Evolutionary conservation across 2,797 vertebrate species (phyloP), one percentile per base, ranked within the genome.

Genomic region (Phalanger gymnotis): DNA sequence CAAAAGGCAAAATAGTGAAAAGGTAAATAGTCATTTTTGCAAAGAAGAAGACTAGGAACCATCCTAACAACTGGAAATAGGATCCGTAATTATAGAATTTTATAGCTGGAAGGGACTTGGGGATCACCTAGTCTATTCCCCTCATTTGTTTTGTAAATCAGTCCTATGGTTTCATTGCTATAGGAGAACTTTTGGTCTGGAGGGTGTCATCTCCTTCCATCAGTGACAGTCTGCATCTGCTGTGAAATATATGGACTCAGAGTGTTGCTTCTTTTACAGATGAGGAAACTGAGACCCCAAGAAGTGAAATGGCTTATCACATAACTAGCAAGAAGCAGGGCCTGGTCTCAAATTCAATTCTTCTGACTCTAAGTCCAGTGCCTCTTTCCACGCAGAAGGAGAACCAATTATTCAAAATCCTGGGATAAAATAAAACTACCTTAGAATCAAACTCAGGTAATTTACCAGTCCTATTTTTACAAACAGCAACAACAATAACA

Each of bases 21-120:
- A 1, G 51, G 0, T 7, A 54, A 81, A 22, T 34, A 30, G 5
- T 53, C 25, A 91, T 51, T 66, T n/a, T 90, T 94, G 55, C 53
- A 93, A 73, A 96, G 90, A 73, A 96, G 90, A 54, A 90, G 91
- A 30, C 92, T 4, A 2, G 81, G 34, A 58, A 90, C 19, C 55
- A 40, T 61, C 94, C 81, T 52, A 34, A 56, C 55, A 16, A 81
- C 52, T 73, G 55, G 58, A 28, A 57, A 57, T 52, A 51, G 66
- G 9, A 47, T 40, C n/a, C 25, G 6, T 81, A 81, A 81, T 25
- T 81, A 81, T 6, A 47, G 5, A 81, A 81, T 47, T 81, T 81
- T 81, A 47, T 81, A 73, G 14, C 34, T 73, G n/a, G 6, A 73
- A 40, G 66, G 16, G 34, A 19, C 16, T 73, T 73, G 7, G 66